A percentile compares a stretch with the other conserved stretches of the same genome.
Evolutionary conservation across 1,140 invertebrate genomes (phyloP).

Genomic region (Drosophila pectinifera): DNA sequence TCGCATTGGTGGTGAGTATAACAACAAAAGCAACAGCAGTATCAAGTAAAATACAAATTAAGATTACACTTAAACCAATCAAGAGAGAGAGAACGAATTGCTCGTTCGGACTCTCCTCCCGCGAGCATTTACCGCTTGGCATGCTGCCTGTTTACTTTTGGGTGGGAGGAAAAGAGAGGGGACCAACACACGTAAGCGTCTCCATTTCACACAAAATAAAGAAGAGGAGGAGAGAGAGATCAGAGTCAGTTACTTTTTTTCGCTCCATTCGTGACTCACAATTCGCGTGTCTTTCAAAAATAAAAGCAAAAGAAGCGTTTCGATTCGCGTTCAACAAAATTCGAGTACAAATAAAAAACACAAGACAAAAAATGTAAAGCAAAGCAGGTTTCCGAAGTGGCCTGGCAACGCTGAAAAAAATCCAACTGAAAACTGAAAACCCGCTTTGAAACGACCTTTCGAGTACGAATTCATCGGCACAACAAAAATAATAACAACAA

Average conservation of each 20-base stretch:
- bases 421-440: conserved; percentile 46
- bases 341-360: conserved; percentile 52
- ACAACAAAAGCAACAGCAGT: background rate
- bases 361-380: conserved; percentile 75
- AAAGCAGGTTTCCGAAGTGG: conserved; percentile 79
- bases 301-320: conserved; percentile 80
- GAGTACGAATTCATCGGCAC: conserved; percentile 84
- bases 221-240: conserved; percentile 28
- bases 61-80: conserved; percentile 38
- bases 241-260: conserved; percentile 76
- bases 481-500: conserved; percentile 61
- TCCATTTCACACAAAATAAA: conserved; percentile 48
- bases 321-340: conserved; percentile 43
- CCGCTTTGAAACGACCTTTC: conserved; percentile 85
- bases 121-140: conserved; percentile 33
- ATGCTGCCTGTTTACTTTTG: conserved; percentile 38
- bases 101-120: conserved; percentile 10
- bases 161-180: conserved; percentile 27
- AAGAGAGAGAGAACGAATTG: conserved; percentile 10
- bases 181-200: conserved; percentile 48
- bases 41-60: conserved; percentile 39
- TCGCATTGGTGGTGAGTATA: conserved; percentile 86
- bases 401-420: conserved; percentile 72
- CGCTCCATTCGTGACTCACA: conserved; percentile 79
- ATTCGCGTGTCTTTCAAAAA: conserved; percentile 81